Conservation (phyloP, 1,140 invertebrate species). For the Streblospio benedicti region DNA sequence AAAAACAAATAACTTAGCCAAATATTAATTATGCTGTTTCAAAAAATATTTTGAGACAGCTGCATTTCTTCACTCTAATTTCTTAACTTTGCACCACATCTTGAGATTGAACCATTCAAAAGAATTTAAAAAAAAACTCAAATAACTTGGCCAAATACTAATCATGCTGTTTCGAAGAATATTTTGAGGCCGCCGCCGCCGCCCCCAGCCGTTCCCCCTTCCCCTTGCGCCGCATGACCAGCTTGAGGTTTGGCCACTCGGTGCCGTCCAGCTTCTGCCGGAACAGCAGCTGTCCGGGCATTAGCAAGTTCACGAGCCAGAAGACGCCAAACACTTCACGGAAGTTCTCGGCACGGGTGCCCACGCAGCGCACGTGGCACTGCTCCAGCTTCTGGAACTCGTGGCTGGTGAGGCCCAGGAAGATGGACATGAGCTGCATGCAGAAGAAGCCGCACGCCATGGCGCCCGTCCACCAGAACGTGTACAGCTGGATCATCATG, state of each 20-base stretch:
- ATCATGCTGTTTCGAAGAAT: too few relatives aligned
- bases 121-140: too few relatives aligned
- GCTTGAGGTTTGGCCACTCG: constrained; percentile 24
- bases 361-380: constrained; percentile 16
- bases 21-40: too few relatives aligned
- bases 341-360: constrained; percentile 23
- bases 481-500: constrained; percentile 20
- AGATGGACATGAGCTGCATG: constrained; percentile 22
- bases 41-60: too few relatives aligned
- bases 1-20: too few relatives aligned
- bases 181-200: too few relatives aligned
- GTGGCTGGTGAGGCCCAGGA: constrained; percentile 25
- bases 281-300: constrained; percentile 31
- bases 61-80: too few relatives aligned
- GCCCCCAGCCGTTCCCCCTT: too few relatives aligned
- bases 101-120: too few relatives aligned
- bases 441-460: constrained; percentile 19
- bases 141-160: too few relatives aligned
- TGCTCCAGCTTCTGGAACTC: constrained; percentile 27
- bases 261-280: constrained; percentile 27
- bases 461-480: constrained; percentile 18
- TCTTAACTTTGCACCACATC: too few relatives aligned
- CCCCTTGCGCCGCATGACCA: too few relatives aligned
- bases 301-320: constrained; percentile 33
- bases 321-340: constrained; percentile 34